phyloP scores from a whole-genome alignment of 2,797 vertebrate species.

The Loris lydekkerianus region DNA sequence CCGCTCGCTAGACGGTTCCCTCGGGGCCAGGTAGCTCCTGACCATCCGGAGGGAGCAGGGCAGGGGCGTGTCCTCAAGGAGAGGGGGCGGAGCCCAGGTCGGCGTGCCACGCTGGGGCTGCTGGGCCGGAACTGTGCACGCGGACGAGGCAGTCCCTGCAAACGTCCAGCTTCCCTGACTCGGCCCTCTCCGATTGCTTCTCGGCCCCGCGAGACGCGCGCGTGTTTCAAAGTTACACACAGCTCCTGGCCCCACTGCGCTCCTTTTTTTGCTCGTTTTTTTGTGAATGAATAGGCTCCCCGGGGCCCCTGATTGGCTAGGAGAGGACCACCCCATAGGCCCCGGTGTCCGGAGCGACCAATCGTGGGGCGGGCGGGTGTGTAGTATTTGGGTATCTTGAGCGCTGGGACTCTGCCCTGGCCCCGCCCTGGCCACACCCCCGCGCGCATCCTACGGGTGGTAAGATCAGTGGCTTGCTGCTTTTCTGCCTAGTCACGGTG shows the following conservation, averaged over 20 bases:
- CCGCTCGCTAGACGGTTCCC: not conserved
- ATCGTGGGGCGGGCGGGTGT: slow-evolving; percentile 19
- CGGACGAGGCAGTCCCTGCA: not conserved
- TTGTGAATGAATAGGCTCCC: slow-evolving; percentile 89
- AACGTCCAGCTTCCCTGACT: not conserved
- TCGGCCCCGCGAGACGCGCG: not conserved
- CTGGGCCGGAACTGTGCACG: not conserved
- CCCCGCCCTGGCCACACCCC: slow-evolving; percentile 3
- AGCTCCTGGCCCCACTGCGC: not conserved
- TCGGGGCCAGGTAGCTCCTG: not conserved
- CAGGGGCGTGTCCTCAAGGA: not conserved
- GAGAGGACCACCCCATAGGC: slow-evolving; percentile 85
- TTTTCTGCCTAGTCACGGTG: slow-evolving; percentile 76
- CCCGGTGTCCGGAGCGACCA: slow-evolving; percentile 80
- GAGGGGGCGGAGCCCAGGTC: not conserved
- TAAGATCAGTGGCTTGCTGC: not conserved
- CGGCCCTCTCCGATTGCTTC: rapidly evolving
- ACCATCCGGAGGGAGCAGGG: not conserved
- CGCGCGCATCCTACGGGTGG: not conserved
- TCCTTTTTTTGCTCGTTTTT: slow-evolving; percentile 72
- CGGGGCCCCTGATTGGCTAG: slow-evolving; percentile 87
- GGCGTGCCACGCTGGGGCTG: not conserved
- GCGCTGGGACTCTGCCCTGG: not conserved
- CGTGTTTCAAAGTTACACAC: slow-evolving; percentile 52
- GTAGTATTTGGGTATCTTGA: not conserved